Conservation (phyloP, 1,140 invertebrate genomes). For the Saxidomus purpurata region DNA sequence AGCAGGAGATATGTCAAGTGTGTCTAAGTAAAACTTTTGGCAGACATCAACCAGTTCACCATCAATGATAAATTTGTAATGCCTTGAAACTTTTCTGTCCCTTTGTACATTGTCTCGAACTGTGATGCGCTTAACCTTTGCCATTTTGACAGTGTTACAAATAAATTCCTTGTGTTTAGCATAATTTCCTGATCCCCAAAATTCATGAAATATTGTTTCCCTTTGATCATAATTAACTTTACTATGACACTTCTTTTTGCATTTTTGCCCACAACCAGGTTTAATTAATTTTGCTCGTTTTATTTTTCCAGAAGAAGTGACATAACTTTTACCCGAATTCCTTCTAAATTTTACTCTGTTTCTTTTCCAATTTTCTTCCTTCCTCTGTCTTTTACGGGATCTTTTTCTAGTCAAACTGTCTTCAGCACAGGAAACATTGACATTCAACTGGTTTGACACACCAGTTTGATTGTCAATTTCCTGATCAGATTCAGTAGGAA, state of each 20-base stretch:
- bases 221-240: background rate
- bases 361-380: background rate
- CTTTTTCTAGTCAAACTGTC: too few relatives aligned
- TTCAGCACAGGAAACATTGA: too few relatives aligned
- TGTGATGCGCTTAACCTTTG: too few relatives aligned
- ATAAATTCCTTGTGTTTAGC: slow-evolving; percentile 23
- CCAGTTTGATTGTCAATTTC: background rate
- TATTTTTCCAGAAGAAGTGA: too few relatives aligned
- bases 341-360: background rate
- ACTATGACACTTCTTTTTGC: background rate
- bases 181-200: slow-evolving; percentile 1
- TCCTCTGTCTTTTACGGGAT: background rate
- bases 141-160: background rate
- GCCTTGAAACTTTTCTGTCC: background rate
- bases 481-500: background rate
- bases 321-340: too few relatives aligned
- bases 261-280: background rate
- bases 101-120: background rate
- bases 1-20: background rate
- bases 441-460: background rate
- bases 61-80: background rate
- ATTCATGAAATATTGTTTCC: background rate
- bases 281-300: background rate
- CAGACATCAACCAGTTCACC: background rate
- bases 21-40: background rate